Evolutionary conservation across 2,888 invertebrate genomes (phyloP), one percentile per base, ranked within the genome.

Genomic region (Xestoiulus laeticollis): DNA sequence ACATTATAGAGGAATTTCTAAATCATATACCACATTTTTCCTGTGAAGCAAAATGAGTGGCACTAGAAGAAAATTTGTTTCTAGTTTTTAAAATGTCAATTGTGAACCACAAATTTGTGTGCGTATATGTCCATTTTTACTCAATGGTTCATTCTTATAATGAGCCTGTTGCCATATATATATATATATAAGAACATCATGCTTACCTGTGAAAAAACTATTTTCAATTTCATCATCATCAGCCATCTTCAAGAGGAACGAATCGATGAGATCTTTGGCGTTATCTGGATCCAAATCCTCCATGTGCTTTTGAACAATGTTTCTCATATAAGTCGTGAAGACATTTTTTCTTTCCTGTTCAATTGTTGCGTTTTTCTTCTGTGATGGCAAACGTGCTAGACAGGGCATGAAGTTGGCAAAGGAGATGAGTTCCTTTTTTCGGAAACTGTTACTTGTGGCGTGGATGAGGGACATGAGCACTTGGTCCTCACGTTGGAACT

Each of bases 231-330:
- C 22, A 8, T 78, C 30, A 3, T 12, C 14, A 10, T 6, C 12
- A 1, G 14, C 30, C 88, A 87, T 88, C 33, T 89, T 59, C 10
- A 85, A 85, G 1, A 89, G 89, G 87, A 89, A 89, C 8, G 89
- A 88, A 38, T 89, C 88, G 43, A 89, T 87, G 88, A 89, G 87
- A 85, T 89, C 89, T 5, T 82, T 43, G 4, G 88, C 87, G 30
- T 32, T 19, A 38, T 44, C 48, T 3, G 30, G 83, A 33, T 87
- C 84, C 44, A 87, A n/a, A 3, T 48, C 30, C 16, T 68, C 59
- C 14, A 85, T n/a, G 33, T 89, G 88, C 8, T 88, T 22, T 26
- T 82, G 53, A 26, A 89, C 86, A n/a, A 89, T 87, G 12, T 83
- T 43, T 43, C 85, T 84, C 53, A 89, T 68, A 59, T 88, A 89